Evolutionary conservation across 1,140 invertebrate species (phyloP), one percentile per base, ranked within the genome.

Genomic region (Atta colombica): DNA sequence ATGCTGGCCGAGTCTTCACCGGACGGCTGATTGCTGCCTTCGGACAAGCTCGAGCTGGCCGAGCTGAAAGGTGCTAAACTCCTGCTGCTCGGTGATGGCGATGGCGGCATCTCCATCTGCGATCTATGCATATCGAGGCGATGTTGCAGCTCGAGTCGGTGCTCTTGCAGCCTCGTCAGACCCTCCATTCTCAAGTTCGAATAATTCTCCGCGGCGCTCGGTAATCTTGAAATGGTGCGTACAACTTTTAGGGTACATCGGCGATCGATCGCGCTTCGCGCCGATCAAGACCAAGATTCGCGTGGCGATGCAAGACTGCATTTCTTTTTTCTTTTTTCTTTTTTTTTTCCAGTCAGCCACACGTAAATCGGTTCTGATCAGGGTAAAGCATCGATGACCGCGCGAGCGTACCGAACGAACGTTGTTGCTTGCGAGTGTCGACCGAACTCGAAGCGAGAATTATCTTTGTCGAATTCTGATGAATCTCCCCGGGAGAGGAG

Each of bases 1-100:
- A 98, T 98, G 96, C 98, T 98, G 91, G 96, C 96, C 91, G 97
- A 98, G 94, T 98, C 98, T 95, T 98, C 97, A 92, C 98, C 97
- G 93, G 96, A 96, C 87, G 97, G 97, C 91, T 96, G 96, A 91
- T 97, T 97, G 94, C 97, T 97, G 92, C 97, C 97, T 94, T 98
- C 97, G 90, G 97, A 98, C 75, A 98, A 96, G 94, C 97, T 98
- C 89, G 98, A 98, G 91, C 98, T 98, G 85, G 98, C 98, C 58
- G 98, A 98, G 92, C 98, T 98, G 96, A 98, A 98, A 77, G 98
- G 98, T 60, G 97, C 96, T 88, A 97, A 96, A 88, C 97, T 97
- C 86, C 98, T 96, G 93, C 98, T 98, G 89, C 98, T 98, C 87
- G 98, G 98, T 95, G 97, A 98, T 55, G 98, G 98, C 86, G 97